Percentiles rank a stretch among this genome's conserved stretches.
phyloP scores from a whole-genome alignment of 2,113 vertebrate species.

The Himantopus leucocephalus region DNA sequence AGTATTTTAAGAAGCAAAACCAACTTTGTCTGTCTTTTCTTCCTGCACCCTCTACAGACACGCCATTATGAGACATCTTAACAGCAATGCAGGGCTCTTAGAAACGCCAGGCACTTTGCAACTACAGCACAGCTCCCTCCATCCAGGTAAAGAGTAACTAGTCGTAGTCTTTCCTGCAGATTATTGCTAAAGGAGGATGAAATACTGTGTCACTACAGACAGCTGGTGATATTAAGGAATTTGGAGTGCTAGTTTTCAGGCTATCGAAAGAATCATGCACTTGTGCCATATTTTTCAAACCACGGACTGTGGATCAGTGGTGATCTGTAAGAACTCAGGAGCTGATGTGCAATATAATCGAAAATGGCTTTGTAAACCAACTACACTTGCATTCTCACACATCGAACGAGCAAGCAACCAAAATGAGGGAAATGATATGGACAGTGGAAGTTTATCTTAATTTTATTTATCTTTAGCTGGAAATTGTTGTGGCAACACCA shows the following conservation, averaged over 20 bases:
- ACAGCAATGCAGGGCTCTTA: not conserved
- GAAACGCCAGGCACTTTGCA: not conserved
- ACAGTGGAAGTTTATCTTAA: not conserved
- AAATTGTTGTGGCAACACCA: not conserved
- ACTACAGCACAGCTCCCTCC: not conserved
- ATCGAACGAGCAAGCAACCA: not conserved
- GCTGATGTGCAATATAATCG: not conserved
- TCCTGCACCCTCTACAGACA: not conserved
- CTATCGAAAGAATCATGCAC: not conserved
- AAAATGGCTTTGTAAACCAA: not conserved
- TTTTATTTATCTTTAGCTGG: not conserved
- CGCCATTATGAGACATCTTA: fast-evolving
- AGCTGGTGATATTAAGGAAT: not conserved
- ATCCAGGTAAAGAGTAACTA: not conserved
- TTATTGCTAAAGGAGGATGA: not conserved
- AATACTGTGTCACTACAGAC: not conserved
- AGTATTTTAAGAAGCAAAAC: not conserved
- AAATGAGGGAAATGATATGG: not conserved
- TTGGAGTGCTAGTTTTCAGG: not conserved
- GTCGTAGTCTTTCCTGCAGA: not conserved
- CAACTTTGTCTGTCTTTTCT: not conserved
- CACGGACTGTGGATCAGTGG: not conserved
- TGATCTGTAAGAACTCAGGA: not conserved
- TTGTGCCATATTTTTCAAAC: not conserved
- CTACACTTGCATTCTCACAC: not conserved